phyloP scores from a whole-genome alignment of 2,113 vertebrate genomes.

The Orycteropus afer region DNA sequence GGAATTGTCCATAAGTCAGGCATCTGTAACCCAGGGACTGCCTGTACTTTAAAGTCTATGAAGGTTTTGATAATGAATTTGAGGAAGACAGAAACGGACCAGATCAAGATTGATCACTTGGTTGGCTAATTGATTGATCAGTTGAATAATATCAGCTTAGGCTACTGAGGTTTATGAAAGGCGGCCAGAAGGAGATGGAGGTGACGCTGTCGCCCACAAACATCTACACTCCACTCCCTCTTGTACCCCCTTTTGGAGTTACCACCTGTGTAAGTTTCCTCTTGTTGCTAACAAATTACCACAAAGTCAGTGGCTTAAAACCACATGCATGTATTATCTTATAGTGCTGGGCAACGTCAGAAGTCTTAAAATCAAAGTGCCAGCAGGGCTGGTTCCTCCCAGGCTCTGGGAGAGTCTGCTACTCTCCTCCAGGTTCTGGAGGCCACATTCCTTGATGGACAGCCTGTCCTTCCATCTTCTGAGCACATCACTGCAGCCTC shows the following conservation, averaged over 20 bases:
- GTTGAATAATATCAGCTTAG: not conserved
- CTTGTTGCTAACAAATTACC: not conserved
- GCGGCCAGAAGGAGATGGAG: no score
- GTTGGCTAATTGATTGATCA: not conserved
- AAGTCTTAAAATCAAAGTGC: not conserved
- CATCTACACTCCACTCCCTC: not conserved
- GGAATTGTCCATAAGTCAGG: no score
- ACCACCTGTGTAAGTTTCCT: no score
- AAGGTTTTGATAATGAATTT: not conserved
- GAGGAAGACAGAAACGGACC: not conserved
- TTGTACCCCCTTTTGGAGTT: fast-evolving
- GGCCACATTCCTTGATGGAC: not conserved
- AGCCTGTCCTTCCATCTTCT: not conserved
- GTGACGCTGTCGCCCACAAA: no score
- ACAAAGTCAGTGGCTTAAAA: not conserved
- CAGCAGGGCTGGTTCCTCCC: not conserved
- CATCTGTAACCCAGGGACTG: no score
- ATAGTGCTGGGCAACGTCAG: not conserved
- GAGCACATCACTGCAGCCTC: not conserved
- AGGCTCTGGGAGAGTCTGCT: not conserved
- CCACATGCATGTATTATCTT: not conserved
- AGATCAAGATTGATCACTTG: not conserved
- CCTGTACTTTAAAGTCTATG: not conserved
- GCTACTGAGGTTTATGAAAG: not conserved
- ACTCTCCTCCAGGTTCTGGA: not conserved